phyloP scores from a whole-genome alignment of 2,888 invertebrate genomes.

The Pteria penguin region DNA sequence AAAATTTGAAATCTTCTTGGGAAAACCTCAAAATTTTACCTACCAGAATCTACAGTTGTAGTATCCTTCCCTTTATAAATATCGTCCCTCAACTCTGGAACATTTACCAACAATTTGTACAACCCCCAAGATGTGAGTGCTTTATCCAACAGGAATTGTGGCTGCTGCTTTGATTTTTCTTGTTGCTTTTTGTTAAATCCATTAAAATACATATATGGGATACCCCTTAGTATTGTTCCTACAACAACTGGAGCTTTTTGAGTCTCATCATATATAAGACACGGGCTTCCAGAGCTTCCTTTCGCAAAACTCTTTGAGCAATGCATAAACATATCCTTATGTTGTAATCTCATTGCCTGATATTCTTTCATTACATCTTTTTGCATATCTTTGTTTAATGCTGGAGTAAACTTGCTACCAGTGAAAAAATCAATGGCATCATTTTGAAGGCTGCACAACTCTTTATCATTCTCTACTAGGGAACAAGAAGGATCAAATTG shows the following conservation, averaged over 20 bases:
- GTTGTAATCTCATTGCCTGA: background rate
- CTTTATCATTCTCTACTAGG: background rate
- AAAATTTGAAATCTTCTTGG: too few relatives aligned
- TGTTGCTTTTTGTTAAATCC: background rate
- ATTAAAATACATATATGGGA: background rate
- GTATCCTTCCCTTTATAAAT: background rate
- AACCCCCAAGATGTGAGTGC: background rate
- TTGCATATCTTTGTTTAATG: background rate
- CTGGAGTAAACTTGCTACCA: background rate
- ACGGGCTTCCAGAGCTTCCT: background rate
- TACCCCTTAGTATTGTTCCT: background rate
- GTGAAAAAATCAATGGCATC: background rate
- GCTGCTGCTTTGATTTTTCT: background rate
- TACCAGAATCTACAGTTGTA: background rate
- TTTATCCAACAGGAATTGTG: background rate
- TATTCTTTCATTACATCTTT: background rate
- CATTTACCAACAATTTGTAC: background rate
- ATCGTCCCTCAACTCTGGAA: background rate
- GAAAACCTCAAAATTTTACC: too few relatives aligned
- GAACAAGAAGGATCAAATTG: background rate
- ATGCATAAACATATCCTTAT: background rate
- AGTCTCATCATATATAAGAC: background rate
- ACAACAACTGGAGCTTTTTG: background rate
- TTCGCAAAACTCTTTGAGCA: background rate
- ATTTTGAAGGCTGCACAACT: background rate